phyloP scores from a whole-genome alignment of 1,140 invertebrate genomes.

The Drosophila prosaltans region DNA sequence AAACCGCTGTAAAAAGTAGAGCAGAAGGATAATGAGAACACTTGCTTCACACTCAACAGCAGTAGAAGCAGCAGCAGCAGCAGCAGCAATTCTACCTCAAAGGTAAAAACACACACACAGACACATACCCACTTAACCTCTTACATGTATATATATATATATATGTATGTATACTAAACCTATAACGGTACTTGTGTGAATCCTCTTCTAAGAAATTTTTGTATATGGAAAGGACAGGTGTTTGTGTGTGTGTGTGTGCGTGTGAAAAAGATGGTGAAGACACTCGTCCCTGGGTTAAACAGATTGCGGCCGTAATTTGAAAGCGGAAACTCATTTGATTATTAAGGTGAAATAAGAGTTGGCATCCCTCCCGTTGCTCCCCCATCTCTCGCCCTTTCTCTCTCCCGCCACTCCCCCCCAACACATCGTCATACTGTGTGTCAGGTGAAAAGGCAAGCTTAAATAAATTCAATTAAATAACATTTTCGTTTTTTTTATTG shows the following conservation, averaged over 20 bases:
- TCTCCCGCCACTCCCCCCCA: background rate
- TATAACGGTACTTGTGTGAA: background rate
- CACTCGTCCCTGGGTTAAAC: constrained; percentile 63
- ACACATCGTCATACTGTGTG: constrained; percentile 4
- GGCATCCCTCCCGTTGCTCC: background rate
- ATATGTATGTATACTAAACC: background rate
- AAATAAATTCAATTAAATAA: constrained; percentile 82
- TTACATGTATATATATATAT: constrained; percentile 27
- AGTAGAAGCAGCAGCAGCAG: background rate
- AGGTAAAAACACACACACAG: constrained; percentile 31
- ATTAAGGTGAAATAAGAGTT: constrained; percentile 79
- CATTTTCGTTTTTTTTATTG: constrained; percentile 75
- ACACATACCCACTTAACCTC: constrained; percentile 42
- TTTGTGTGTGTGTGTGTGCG: background rate
- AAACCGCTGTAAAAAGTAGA: constrained; percentile 73
- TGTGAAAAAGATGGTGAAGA: constrained; percentile 11
- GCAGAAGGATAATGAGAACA: constrained; percentile 77
- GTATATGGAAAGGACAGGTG: constrained; percentile 54
- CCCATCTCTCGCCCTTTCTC: too few relatives aligned
- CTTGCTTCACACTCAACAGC: constrained; percentile 55
- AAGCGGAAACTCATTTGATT: constrained; percentile 80
- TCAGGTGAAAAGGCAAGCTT: constrained; percentile 75
- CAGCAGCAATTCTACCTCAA: constrained; percentile 1
- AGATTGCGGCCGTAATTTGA: constrained; percentile 81
- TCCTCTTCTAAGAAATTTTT: constrained; percentile 25